Conservation (phyloP, 2,888 invertebrate species). For the Hyles lineata region DNA sequence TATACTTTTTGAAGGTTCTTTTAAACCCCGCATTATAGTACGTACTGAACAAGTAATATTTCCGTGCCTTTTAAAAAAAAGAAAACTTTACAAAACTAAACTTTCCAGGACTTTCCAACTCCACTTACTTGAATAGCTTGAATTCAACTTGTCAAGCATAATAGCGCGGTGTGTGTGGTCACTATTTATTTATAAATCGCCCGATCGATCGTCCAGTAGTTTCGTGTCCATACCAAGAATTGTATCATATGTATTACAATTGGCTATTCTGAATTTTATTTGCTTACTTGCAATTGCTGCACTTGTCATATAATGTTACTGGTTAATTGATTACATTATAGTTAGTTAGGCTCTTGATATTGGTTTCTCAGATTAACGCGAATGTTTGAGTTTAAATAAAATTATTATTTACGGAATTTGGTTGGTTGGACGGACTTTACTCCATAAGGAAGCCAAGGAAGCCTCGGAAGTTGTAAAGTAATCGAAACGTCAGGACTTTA, state of each 20-base stretch:
- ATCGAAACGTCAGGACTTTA: no score
- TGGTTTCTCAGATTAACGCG: no score
- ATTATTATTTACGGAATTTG: no score
- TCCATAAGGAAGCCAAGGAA: no score
- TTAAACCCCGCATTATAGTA: neutral
- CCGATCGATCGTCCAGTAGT: constrained; percentile 41
- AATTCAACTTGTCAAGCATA: constrained; percentile 44
- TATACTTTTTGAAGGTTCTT: no score
- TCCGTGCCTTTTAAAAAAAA: neutral
- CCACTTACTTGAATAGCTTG: constrained; percentile 39
- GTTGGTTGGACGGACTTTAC: no score
- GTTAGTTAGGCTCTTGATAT: no score
- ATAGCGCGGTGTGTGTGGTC: constrained; percentile 38
- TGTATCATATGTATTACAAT: neutral
- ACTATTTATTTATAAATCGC: constrained; percentile 49
- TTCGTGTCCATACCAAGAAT: constrained; percentile 13
- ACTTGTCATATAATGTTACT: neutral
- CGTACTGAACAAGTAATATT: neutral
- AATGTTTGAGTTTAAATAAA: no score
- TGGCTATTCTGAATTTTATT: neutral
- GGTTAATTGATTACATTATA: neutral
- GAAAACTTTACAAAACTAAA: constrained; percentile 27
- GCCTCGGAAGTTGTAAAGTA: no score
- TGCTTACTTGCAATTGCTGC: neutral
- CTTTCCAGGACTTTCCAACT: constrained; percentile 38